Base-by-base conservation (phyloP, 1,140 invertebrate genomes). In the Magallana ariakensis region DNA sequence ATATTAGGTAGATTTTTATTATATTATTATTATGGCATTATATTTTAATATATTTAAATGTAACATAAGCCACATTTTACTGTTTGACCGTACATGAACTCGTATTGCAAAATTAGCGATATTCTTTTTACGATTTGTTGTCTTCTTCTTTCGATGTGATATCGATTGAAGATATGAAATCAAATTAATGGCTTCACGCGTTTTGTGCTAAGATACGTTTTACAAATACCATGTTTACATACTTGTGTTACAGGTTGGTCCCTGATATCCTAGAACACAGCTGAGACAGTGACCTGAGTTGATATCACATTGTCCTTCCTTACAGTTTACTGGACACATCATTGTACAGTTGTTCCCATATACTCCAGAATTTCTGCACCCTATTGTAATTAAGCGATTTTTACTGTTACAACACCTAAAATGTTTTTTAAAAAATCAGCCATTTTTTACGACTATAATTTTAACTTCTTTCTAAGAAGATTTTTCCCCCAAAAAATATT, bases 181-280 rank as follows among this genome's bases (percentile, higher is more conserved):
- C 5, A 46, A 46, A 46, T 46, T 46, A 46, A 46, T 46, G 33
- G 33, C 33, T 46, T 46, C 33, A 46, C 33, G 33, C 2, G 33
- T 46, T 46, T 46, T 46, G 5, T 46, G 33, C 5, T 46, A 46
- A 5, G 33, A 46, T 0, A 4, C 2, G 5, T 46, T 46, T 46
- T 46, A 5, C 33, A 46, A 46, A 46, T 46, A 46, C 5, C 5
- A 2, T 46, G 33, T 46, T 92, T 1, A 56, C 91, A 33, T 66
- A 92, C 4, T 92, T 91, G 70, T 86, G 92, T 1, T 89, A 92
- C 56, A 92, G 92, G 90, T 55, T 86, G 15, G 15, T 70, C 56
- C 85, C 88, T 1, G 89, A 91, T 84, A 85, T 87, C 80, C 89
- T 87, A 9, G 57, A 13, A 11, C 85, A 90, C 16, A n/a, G 90